Evolutionary conservation across 1,140 invertebrate species (phyloP).

Genomic region (Pseudachorutes palmiensis): DNA sequence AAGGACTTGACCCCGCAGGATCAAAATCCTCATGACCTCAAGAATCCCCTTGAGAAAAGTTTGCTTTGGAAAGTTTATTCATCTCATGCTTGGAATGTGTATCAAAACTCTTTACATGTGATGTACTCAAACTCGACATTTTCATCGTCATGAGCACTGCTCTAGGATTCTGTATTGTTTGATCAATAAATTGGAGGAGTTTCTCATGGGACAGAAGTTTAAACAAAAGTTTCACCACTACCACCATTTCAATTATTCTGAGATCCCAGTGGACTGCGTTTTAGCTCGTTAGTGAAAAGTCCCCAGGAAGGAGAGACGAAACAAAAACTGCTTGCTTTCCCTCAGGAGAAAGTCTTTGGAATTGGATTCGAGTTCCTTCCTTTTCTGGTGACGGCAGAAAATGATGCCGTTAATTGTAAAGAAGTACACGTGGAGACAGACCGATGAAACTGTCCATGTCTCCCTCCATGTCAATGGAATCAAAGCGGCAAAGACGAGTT

Average conservation of each 20-base stretch:
- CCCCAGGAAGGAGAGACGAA: neutral
- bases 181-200: neutral
- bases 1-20: too few relatives aligned
- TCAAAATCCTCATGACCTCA: too few relatives aligned
- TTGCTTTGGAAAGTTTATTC: too few relatives aligned
- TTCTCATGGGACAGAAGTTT: neutral
- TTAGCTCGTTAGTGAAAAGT: neutral
- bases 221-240: neutral
- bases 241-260: neutral
- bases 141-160: too few relatives aligned
- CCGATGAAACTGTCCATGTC: conserved; percentile 48
- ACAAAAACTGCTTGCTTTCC: neutral
- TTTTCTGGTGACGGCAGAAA: neutral
- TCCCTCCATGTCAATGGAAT: conserved; percentile 50
- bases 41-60: too few relatives aligned
- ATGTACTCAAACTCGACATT: too few relatives aligned
- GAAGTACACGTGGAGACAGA: conserved; percentile 61
- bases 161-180: too few relatives aligned
- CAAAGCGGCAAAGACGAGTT: conserved; percentile 50
- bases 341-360: neutral
- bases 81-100: too few relatives aligned
- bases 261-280: neutral
- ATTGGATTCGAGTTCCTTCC: neutral
- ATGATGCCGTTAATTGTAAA: conserved; percentile 62
- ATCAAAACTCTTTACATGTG: too few relatives aligned